A percentile compares a stretch with the other conserved stretches of the same genome.
phyloP scores from a whole-genome alignment of 2,797 vertebrate genomes.

The Sebastes hubbsi region DNA sequence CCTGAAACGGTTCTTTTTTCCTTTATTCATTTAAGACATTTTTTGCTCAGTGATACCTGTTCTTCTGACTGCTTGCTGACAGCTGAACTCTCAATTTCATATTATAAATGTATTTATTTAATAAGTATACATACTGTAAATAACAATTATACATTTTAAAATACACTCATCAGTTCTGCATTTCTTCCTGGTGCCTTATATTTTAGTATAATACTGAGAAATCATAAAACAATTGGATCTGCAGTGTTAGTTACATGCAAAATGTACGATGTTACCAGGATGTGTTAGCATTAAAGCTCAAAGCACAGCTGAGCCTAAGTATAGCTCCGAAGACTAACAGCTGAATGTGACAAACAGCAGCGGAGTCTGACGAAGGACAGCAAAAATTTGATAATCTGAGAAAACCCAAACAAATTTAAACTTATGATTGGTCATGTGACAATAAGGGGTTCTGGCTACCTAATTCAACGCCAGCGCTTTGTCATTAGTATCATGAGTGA shows the following conservation, averaged over 20 bases:
- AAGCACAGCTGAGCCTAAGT: neutral
- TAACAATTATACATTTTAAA: neutral
- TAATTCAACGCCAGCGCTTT: constrained; percentile 18
- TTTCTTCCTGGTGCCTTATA: neutral
- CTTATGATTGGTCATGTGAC: constrained; percentile 2
- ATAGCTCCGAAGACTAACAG: neutral
- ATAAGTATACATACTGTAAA: constrained; percentile 3
- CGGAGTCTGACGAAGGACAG: neutral
- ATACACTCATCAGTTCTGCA: neutral
- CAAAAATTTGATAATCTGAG: neutral
- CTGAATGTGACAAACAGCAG: neutral
- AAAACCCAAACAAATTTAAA: neutral
- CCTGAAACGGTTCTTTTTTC: constrained; percentile 12
- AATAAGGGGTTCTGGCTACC: neutral
- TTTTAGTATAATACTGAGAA: neutral
- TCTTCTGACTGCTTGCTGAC: neutral
- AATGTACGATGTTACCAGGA: neutral
- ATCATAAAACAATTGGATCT: neutral
- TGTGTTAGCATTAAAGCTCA: constrained; percentile 1
- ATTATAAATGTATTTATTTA: neutral
- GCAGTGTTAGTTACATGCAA: neutral
- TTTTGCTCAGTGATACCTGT: neutral
- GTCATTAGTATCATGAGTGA: constrained; percentile 58
- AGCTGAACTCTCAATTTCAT: neutral
- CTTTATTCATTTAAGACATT: neutral